Base-by-base conservation (phyloP, 2,888 invertebrate genomes). In the Pollenia angustigena region DNA sequence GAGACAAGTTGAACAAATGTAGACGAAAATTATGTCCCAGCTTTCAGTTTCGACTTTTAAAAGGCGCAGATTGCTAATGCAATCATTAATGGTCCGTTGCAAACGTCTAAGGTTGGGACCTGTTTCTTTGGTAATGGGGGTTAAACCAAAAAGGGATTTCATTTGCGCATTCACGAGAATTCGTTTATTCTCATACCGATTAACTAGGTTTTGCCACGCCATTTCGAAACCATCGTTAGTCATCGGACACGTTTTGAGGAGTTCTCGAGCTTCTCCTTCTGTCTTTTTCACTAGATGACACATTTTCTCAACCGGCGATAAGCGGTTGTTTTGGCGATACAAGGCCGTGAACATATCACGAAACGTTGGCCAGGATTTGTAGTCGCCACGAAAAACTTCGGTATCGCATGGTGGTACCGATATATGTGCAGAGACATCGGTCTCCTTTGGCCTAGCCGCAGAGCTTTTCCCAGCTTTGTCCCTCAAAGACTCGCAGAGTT, bases 341-440 rank as follows among this genome's bases (percentile, higher is more conserved):
- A 23, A 23, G 23, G 71, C 62, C 16, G 71, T 71, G 52, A 71
- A 62, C 71, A 58, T 71, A 32, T 81, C 72, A 12, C 64, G 58
- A 12, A 80, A 80, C 7, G 79, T 69, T 16, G 52, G 32, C 50
- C 23, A 64, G n/a, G 56, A 44, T 62, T 78, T 12, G n/a, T 72
- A 69, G 14, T 68, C 46, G 32, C 44, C 48, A 52, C 58, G 18
- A 42, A 75, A 64, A 23, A 71, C 56, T 18, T 72, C 81, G 0
- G 64, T 72, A 40, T 81, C 81, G n/a, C 81, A 81, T 4, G 72
- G 64, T 14, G 64, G 81, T 11, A 81, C 12, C 14, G 48, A 64
- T 18, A 74, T 81, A 12, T 81, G 62, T 10, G 62, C n/a, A 1
- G 62, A 10, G 8, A 18, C 42, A n/a, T 9, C 8, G 8, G 46